Percentiles rank a stretch among this genome's conserved stretches.
Conservation (phyloP, 2,113 vertebrate species). For the Cervus canadensis region DNA sequence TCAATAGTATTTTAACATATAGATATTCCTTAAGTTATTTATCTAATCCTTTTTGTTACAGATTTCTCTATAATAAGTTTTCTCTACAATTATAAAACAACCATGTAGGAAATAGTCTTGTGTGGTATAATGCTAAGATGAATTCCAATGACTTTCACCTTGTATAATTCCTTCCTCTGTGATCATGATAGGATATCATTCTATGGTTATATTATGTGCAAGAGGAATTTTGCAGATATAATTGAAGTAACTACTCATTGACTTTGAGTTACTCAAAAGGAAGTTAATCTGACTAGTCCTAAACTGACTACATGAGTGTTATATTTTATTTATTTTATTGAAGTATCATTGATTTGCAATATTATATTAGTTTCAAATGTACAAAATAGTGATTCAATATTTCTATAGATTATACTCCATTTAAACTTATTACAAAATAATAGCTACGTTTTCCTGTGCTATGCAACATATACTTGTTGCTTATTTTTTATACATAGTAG, state of each 20-base stretch:
- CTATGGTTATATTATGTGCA: not conserved
- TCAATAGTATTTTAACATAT: not conserved
- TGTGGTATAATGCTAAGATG: not conserved
- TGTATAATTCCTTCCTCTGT: not conserved
- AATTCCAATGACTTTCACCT: not conserved
- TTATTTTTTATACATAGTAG: not conserved
- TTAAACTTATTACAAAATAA: not conserved
- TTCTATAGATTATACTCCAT: not conserved
- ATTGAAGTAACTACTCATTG: not conserved
- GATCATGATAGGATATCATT: not conserved
- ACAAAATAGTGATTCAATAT: not conserved
- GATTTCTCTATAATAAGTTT: not conserved
- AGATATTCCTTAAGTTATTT: not conserved
- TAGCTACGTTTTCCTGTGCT: not conserved
- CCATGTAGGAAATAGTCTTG: not conserved
- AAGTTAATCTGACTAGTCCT: not conserved
- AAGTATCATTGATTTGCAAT: not conserved
- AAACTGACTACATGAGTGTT: not conserved
- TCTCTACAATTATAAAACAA: conserved; percentile 1
- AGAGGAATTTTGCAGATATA: not conserved
- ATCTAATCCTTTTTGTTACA: not conserved
- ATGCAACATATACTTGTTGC: not conserved
- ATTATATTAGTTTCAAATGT: not conserved
- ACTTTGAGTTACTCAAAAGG: not conserved
- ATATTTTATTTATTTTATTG: not conserved